Base-by-base conservation (phyloP, 2,888 invertebrate genomes). In the Linnaemya tessellans region DNA sequence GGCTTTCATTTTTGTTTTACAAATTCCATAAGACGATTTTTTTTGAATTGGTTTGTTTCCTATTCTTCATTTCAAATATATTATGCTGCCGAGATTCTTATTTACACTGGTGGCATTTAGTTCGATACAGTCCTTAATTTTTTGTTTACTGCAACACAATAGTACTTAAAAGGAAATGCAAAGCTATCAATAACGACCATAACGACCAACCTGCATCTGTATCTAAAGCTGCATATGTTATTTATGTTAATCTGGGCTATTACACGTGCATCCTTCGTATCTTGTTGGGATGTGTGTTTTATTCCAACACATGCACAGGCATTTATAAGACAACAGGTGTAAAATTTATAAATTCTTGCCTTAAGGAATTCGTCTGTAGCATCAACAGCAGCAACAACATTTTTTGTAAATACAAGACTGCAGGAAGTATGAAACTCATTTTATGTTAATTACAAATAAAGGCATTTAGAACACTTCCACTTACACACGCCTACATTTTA, bases 291-390 rank as follows among this genome's bases (percentile, higher is more conserved):
- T 35, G 56, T 49, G 18, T 38, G 22, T 41, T 68, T 38, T 25
- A 51, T 41, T 18, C 41, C 18, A 8, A 60, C n/a, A 35, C 58
- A 46, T 20, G 43, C 20, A 41, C 18, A 51, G 22, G 7, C 65
- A 77, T 43, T 46, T 78, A 49, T 64, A 81, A 82, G 70, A 75
- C 75, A 82, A 82, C 81, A 82, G 70, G 75, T 82, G 81, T 71
- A 70, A 64, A 71, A 65, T 77, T 77, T 64, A 71, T 71, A 71
- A 70, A 64, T 64, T 68, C 54, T 22, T 70, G 18, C 51, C 80
- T 62, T 68, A 60, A 67, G 80, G 67, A 25, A 67, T 49, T 65
- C 65, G 49, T 46, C 46, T 46, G 10, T 18, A 60, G 11, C 35
- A 38, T 3, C 18, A 38, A 30, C 30, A 25, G 22, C 22, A 54